Conservation (phyloP, 2,113 vertebrate species). For the Tamias sibiricus region DNA sequence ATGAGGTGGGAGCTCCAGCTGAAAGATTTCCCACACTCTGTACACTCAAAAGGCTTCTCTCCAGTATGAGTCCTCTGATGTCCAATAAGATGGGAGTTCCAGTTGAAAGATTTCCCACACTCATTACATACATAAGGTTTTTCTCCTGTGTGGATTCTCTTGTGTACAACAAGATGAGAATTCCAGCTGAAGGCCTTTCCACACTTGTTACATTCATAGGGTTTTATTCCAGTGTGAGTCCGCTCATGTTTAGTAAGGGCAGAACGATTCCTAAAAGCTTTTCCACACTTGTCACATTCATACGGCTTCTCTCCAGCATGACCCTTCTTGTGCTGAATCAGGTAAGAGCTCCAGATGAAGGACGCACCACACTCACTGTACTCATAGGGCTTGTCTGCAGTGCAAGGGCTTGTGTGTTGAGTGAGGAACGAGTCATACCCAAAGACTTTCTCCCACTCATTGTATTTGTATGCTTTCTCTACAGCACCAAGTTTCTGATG, state of each 20-base stretch:
- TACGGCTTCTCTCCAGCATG: slow-evolving; percentile 78
- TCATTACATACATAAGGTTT: slow-evolving; percentile 80
- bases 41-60: slow-evolving; percentile 82
- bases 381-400: slow-evolving; percentile 69
- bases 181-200: slow-evolving; percentile 83
- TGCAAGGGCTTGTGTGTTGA: slow-evolving; percentile 63
- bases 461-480: slow-evolving; percentile 74
- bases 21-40: slow-evolving; percentile 82
- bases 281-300: slow-evolving; percentile 79
- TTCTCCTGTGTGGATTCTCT: slow-evolving; percentile 80
- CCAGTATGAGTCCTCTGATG: slow-evolving; percentile 83
- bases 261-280: slow-evolving; percentile 78
- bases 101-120: slow-evolving; percentile 82
- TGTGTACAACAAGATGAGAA: slow-evolving; percentile 81
- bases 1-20: slow-evolving; percentile 82
- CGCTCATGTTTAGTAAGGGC: slow-evolving; percentile 81
- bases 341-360: slow-evolving; percentile 82
- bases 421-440: slow-evolving; percentile 76
- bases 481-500: slow-evolving; percentile 69
- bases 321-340: slow-evolving; percentile 78
- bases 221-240: slow-evolving; percentile 81
- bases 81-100: slow-evolving; percentile 80
- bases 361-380: slow-evolving; percentile 75
- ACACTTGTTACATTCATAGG: slow-evolving; percentile 82
- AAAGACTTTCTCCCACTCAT: slow-evolving; percentile 80